Evolutionary conservation across 2,113 vertebrate species (phyloP), one percentile per base, ranked within the genome.

Genomic region (Eulacestoma nigropectus): DNA sequence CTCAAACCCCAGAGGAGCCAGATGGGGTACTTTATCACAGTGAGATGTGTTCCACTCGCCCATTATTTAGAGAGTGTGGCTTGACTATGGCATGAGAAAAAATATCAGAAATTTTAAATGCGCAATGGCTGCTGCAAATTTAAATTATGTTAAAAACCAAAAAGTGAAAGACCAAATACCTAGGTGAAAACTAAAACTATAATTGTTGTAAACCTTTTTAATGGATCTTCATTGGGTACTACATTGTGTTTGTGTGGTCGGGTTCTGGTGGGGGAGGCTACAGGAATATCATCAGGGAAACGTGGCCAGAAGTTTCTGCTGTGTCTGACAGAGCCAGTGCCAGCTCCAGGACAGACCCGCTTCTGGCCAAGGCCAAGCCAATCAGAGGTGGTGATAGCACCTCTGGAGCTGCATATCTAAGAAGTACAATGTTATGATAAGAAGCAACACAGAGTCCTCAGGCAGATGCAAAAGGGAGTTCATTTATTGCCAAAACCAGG

Each of bases 271-370:
- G 20, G 4, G 35, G 41, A 13, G 1, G 4, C 25, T 41, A 30
- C 35, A 57, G 16, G 42, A 8, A n/a, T 30, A 35, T 15, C 23
- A 47, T 56, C 25, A 20, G n/a, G 41, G 35, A 50, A 7, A 50
- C 5, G 10, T 0, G 0, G 17, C 4, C 32, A 32, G 72, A 67
- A 76, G 32, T 68, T 68, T 32, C 62, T 59, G 21, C 62, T 11
- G 4, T 26, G 13, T 37, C 32, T 57, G 16, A 30, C 8, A 35
- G 35, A 67, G 16, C 21, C 32, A 32, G 14, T 42, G 21, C 37
- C 44, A 42, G 11, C 32, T 59, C 32, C 26, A 67, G 52, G 33
- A 30, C n/a, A 32, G 9, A 44, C 3, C 11, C 0, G 0, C 35
- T 68, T 13, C 17, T 59, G 72, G 72, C 32, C 62, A 86, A 32